Evolutionary conservation across 2,797 vertebrate genomes (phyloP), one percentile per base, ranked within the genome.

Genomic region (Leuciscus waleckii): DNA sequence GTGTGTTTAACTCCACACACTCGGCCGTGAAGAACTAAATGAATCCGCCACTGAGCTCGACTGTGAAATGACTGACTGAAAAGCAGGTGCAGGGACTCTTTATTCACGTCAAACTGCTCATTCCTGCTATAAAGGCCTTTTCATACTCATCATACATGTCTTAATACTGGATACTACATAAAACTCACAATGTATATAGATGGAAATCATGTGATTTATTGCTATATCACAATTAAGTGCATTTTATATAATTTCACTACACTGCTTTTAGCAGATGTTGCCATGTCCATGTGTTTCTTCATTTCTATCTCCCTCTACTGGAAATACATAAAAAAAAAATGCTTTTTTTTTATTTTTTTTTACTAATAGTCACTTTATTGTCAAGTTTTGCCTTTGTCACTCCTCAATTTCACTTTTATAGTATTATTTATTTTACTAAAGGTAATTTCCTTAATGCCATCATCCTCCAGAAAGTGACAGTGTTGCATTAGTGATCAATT

Each of bases 41-140:
- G 74, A 84, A 58, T 69, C 43, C 5, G 54, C 9, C 29, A 49
- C 21, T n/a, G 29, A 39, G 46, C 65, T 56, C 26, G 61, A 32
- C 61, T 69, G 49, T 41, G 49, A 81, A 70, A 81, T 70, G 79
- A 70, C 65, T n/a, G 65, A 70, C 49, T 41, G 79, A 61, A 10
- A 19, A 61, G 37, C 81, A 82, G 69, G 51, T 71, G 80, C 68
- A 54, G 21, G 2, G 7, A 39, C 32, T 32, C 54, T 65, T 67
- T 32, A 49, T 79, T 79, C 19, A 65, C 9, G 2, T 5, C n/a
- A 41, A n/a, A 26, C 1, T 2, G 23, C 54, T 41, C 23, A 16
- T 5, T 17, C 9, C 58, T 49, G 14, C 46, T 46, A 32, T 3
- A 26, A 16, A 2, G 23, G 35, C 39, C 16, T 46, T 10, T 51